Conservation (phyloP, 2,113 vertebrate species). For the Chelonoidis abingdonii region DNA sequence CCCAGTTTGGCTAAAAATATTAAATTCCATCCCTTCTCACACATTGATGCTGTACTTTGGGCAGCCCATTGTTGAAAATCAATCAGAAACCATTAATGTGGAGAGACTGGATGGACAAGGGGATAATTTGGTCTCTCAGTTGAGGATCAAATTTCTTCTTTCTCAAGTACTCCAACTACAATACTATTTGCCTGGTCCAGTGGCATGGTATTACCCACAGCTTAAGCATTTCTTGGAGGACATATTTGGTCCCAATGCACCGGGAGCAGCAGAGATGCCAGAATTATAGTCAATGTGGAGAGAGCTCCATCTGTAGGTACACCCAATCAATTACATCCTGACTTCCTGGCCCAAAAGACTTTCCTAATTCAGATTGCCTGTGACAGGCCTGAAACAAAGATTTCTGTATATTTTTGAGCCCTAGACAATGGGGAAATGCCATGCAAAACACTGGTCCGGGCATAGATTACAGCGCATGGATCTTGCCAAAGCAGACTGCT, state of each 20-base stretch:
- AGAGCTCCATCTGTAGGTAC: background rate
- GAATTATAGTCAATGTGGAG: background rate
- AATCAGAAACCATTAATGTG: background rate
- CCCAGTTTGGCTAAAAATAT: background rate
- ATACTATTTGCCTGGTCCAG: background rate
- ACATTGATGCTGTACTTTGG: background rate
- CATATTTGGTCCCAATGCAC: background rate
- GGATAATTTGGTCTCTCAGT: background rate
- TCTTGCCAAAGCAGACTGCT: background rate
- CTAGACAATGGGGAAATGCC: background rate
- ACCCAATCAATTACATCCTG: background rate
- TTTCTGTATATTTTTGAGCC: background rate
- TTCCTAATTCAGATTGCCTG: background rate
- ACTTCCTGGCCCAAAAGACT: background rate
- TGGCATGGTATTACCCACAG: background rate
- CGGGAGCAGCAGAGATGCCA: background rate
- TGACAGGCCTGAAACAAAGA: background rate
- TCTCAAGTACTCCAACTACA: background rate
- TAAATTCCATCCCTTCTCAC: background rate
- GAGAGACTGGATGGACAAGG: background rate
- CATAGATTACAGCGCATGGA: background rate
- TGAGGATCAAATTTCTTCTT: background rate
- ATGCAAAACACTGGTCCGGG: background rate
- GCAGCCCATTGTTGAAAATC: background rate
- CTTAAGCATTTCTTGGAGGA: background rate